Base-by-base conservation (phyloP, 2,888 invertebrate species). In the Atrina japonica region DNA sequence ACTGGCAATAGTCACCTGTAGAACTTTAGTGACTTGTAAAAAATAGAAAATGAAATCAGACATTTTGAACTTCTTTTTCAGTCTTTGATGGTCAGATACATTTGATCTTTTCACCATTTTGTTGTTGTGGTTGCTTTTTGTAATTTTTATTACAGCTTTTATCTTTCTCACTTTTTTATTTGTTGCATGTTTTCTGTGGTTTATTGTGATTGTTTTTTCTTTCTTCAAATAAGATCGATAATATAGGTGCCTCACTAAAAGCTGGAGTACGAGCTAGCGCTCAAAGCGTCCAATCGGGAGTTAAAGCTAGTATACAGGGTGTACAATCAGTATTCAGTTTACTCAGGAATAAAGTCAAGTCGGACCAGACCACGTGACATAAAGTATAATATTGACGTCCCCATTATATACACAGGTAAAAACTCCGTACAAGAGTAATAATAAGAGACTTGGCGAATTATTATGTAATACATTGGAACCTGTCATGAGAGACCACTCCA, bases 291-390 rank as follows among this genome's bases (percentile, higher is more conserved):
- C 75, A 80, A 53, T 72, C 78, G 5, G 83, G 84, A 52, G 76
- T 86, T 40, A 85, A 83, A 60, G 83, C 82, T n/a, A 78, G 84
- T 66, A 78, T 85, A 25, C 83, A 83, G 59, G 81, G 82, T 66
- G 79, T 85, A 29, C 76, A 82, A 27, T 81, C 76, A 63, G 77
- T 85, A 61, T 75, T 77, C 69, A 76, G 80, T 47, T 72, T 78
- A 52, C 75, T 85, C 56, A 80, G 82, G 67, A 76, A 71, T 43
- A 77, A 82, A 63, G 63, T 63, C n/a, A 60, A 45, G 29, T 60
- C 60, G 16, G 60, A 60, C 45, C 60, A 47, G n/a, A 60, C 60
- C n/a, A n/a, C n/a, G 29, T 53, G 53, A 53, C 29, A n/a, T n/a
- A n/a, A n/a, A n/a, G n/a, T n/a, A n/a, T n/a, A n/a, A n/a, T n/a